Conservation (phyloP, 2,797 vertebrate genomes). For the Morelia viridis region DNA sequence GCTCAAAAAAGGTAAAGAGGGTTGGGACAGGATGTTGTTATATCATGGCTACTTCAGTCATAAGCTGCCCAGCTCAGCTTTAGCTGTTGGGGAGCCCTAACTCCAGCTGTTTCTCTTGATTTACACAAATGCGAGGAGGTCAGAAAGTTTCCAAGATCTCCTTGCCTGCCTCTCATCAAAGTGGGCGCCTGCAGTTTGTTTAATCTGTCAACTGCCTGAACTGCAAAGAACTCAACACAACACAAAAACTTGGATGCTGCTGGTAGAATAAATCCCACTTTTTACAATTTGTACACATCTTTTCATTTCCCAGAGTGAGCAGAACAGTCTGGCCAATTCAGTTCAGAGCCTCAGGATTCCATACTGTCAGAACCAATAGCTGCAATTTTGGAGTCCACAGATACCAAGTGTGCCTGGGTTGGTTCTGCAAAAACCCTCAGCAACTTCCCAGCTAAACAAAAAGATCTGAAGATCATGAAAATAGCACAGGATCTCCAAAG, state of each 20-base stretch:
- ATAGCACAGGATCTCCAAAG: not conserved
- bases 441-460: not conserved
- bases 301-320: not conserved
- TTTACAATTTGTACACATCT: not conserved
- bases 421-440: not conserved
- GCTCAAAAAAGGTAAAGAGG: not conserved
- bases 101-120: conserved; percentile 17
- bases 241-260: not conserved
- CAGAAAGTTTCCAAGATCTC: conserved; percentile 23
- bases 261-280: not conserved
- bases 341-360: not conserved
- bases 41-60: not conserved
- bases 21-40: conserved; percentile 5
- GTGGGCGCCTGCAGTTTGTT: not conserved
- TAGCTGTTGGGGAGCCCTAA: too few species aligned
- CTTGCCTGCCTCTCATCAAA: not conserved
- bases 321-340: not conserved
- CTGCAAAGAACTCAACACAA: not conserved
- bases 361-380: not conserved
- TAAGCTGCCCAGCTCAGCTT: not conserved
- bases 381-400: not conserved
- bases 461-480: not conserved
- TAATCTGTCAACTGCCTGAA: not conserved
- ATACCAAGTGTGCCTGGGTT: too few species aligned
- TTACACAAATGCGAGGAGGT: not conserved